Evolutionary conservation across 2,797 vertebrate species (phyloP).

Genomic region (Pogoniulus pusillus): DNA sequence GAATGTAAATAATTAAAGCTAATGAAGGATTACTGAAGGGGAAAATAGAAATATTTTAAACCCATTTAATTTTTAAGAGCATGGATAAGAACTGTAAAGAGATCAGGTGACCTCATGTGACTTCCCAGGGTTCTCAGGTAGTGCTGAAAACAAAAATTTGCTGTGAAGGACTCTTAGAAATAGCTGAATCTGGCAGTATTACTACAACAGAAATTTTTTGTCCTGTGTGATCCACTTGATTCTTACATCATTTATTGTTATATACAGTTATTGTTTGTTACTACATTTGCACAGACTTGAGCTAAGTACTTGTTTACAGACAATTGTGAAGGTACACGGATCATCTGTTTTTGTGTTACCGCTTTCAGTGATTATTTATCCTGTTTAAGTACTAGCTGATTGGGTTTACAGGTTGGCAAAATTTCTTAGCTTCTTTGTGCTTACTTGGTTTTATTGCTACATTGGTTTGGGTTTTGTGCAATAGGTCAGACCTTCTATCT

Average conservation of each 20-base stretch:
- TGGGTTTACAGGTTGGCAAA: background rate
- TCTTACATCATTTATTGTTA: background rate
- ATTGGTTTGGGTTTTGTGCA: background rate
- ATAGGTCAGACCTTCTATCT: background rate
- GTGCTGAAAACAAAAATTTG: background rate
- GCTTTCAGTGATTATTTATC: background rate
- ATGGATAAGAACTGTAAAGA: background rate
- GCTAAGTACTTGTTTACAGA: background rate
- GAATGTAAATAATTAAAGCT: background rate
- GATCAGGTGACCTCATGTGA: background rate
- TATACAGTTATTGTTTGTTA: too few relatives aligned
- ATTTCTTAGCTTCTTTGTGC: background rate
- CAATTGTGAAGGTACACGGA: background rate
- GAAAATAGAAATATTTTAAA: background rate
- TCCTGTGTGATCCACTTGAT: background rate
- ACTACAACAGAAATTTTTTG: background rate
- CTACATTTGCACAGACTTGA: background rate
- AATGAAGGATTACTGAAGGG: background rate
- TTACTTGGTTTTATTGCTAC: background rate
- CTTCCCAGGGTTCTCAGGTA: background rate
- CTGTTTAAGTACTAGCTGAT: background rate
- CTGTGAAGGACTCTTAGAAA: background rate
- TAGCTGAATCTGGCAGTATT: background rate
- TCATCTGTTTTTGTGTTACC: background rate
- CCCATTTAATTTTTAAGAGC: background rate